Percentiles rank a stretch among this genome's conserved stretches.
phyloP scores from a whole-genome alignment of 2,113 vertebrate species.

The Anhinga anhinga region DNA sequence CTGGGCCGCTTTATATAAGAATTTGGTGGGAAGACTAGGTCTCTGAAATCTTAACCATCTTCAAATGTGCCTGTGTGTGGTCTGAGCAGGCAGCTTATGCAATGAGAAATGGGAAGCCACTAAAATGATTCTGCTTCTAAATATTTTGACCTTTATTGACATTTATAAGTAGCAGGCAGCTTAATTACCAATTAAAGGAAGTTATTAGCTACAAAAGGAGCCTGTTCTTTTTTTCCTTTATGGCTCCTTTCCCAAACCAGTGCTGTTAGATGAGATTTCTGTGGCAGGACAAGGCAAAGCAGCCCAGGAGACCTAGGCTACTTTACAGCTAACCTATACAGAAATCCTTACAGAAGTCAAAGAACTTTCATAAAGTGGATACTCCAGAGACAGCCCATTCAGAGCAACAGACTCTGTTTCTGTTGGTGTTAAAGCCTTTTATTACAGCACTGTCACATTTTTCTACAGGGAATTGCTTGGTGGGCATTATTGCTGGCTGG shows the following conservation, averaged over 20 bases:
- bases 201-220: constrained; percentile 67
- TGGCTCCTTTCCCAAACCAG: constrained; percentile 58
- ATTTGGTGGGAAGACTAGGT: constrained; percentile 33
- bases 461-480: background rate
- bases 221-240: constrained; percentile 43
- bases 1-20: constrained; percentile 25
- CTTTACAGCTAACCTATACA: background rate
- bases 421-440: background rate
- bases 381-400: background rate
- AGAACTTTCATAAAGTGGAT: background rate
- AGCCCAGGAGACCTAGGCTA: background rate
- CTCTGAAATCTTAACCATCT: constrained; percentile 58
- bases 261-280: constrained; percentile 13
- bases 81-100: constrained; percentile 45
- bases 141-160: constrained; percentile 73
- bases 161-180: constrained; percentile 69
- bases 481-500: background rate
- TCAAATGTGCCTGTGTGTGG: constrained; percentile 57
- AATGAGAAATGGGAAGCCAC: constrained; percentile 63
- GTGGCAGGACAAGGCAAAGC: constrained; percentile 10
- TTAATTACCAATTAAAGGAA: constrained; percentile 71
- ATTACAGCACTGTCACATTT: background rate
- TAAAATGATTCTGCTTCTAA: constrained; percentile 67
- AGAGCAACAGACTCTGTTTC: background rate
- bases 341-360: background rate